Conservation (phyloP, 2,888 invertebrate genomes). For the Entomobrya proxima region DNA sequence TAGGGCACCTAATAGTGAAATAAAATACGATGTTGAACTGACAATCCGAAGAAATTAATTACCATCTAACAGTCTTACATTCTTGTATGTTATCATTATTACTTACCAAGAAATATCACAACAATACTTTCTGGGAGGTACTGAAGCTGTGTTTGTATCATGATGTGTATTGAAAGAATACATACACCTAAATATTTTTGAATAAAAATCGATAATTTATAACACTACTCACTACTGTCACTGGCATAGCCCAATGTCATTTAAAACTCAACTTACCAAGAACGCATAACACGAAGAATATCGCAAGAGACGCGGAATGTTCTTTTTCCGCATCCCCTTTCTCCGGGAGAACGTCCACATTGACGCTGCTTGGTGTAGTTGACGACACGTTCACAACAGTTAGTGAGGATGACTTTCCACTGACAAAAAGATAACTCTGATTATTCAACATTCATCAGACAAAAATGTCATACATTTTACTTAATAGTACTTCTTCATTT, state of each 20-base stretch:
- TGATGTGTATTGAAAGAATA: conserved; percentile 94
- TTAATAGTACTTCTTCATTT: too few relatives aligned
- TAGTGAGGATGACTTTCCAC: conserved; percentile 11
- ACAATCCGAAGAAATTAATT: neutral
- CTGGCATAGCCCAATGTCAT: too few relatives aligned
- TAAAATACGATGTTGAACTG: neutral
- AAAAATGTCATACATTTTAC: too few relatives aligned
- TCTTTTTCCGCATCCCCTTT: conserved; percentile 96
- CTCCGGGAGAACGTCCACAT: conserved; percentile 84
- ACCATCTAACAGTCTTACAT: neutral
- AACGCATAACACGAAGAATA: conserved; percentile 97
- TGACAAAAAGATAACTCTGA: too few relatives aligned
- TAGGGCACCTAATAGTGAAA: conserved; percentile 84
- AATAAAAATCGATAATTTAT: conserved; percentile 1
- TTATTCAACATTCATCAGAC: too few relatives aligned
- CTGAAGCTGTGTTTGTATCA: conserved; percentile 96
- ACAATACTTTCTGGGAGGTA: conserved; percentile 98
- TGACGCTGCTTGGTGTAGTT: conserved; percentile 43
- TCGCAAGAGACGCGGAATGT: conserved; percentile 96
- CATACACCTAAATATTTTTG: conserved; percentile 84
- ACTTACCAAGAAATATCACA: conserved; percentile 90
- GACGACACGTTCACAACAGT: conserved; percentile 41
- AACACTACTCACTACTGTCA: neutral
- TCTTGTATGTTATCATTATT: conserved; percentile 65
- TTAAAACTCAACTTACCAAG: conserved; percentile 80